Conservation (phyloP, 2,888 invertebrate species). For the Microdon myrmicae region DNA sequence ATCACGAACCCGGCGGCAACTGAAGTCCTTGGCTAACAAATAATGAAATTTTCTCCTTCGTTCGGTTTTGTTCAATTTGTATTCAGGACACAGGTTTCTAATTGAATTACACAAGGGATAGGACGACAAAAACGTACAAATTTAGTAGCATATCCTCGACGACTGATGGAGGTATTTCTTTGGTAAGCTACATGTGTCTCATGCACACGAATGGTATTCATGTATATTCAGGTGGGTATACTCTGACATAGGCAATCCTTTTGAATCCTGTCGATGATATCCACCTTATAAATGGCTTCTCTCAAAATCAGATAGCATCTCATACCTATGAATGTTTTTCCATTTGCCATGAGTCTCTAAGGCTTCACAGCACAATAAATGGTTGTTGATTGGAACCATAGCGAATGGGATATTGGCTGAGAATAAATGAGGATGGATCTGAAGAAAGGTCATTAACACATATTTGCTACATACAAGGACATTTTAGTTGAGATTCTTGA, state of each 20-base stretch:
- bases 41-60: conserved; percentile 34
- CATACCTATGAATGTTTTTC: too few relatives aligned
- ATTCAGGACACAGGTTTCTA: conserved; percentile 48
- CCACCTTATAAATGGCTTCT: conserved; percentile 51
- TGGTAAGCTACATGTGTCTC: not conserved
- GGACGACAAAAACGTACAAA: conserved; percentile 24
- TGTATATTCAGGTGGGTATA: conserved; percentile 1
- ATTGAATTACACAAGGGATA: conserved; percentile 51
- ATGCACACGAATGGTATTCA: not conserved
- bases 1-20: conserved; percentile 7
- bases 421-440: conserved; percentile 14
- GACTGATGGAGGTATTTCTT: not conserved
- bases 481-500: conserved; percentile 43
- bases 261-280: conserved; percentile 32
- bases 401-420: conserved; percentile 10
- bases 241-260: conserved; percentile 12
- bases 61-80: conserved; percentile 45
- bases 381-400: conserved; percentile 33
- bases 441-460: conserved; percentile 49
- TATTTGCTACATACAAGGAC: conserved; percentile 50
- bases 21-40: conserved; percentile 39
- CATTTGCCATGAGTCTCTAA: conserved; percentile 6
- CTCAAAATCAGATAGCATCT: conserved; percentile 44
- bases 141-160: conserved; percentile 15
- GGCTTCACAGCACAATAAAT: conserved; percentile 33